These are phyloP conservation scores for Sinocyclocheilus rhinocerous DNA, from an alignment of 2,113 vertebrate genomes.

Conservation along the genomic window DNA sequence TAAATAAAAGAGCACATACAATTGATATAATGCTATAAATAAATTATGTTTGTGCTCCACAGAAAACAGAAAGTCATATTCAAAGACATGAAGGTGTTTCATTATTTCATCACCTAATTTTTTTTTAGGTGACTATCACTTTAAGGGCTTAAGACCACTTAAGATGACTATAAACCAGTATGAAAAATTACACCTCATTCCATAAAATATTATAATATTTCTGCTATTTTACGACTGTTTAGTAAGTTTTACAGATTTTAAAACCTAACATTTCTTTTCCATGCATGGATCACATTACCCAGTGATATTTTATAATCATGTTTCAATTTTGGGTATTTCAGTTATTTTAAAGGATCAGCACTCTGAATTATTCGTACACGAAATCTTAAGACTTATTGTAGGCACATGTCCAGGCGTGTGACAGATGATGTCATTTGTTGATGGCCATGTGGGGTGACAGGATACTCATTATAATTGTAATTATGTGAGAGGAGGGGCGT, in stretches of 20 bases:
- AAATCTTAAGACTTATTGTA: constrained; percentile 4
- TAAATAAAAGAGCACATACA: no score
- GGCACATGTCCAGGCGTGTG: constrained; percentile 30
- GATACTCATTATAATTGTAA: constrained; percentile 47
- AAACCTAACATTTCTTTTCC: not conserved
- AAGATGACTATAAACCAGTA: not conserved
- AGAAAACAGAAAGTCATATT: no score
- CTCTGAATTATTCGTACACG: not conserved
- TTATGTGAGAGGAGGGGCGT: constrained; percentile 41
- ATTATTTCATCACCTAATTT: no score
- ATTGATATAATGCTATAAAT: no score
- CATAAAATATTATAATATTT: not conserved
- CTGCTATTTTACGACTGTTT: not conserved
- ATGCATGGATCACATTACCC: not conserved
- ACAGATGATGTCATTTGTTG: constrained; percentile 50
- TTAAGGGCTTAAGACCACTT: not conserved
- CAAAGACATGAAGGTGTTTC: no score
- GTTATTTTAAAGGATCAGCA: not conserved
- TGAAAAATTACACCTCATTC: not conserved
- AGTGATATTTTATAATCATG: not conserved
- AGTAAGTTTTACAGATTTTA: not conserved
- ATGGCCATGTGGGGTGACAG: constrained; percentile 21
- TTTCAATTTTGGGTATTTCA: not conserved
- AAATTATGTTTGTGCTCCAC: no score
- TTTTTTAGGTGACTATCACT: not conserved